Evolutionary conservation across 2,797 vertebrate genomes (phyloP), one percentile per base, ranked within the genome.

Genomic region (Phoxinus dragarum): DNA sequence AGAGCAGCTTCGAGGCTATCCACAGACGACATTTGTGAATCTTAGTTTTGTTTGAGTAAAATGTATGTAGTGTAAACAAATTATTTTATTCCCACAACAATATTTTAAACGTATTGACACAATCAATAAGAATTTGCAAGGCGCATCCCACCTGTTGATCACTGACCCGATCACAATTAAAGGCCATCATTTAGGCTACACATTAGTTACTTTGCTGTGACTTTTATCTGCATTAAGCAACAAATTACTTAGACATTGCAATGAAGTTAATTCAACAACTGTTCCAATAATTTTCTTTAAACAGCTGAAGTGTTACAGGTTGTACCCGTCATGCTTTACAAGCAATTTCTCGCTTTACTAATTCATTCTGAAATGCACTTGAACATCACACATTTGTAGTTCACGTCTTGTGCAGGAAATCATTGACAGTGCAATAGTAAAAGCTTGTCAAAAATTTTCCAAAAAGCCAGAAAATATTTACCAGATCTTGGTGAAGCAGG

Each of bases 81-180:
- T n/a, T 16, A 59, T 54, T 74, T 17, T 31, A 66, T 31, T 74
- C 31, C 11, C 19, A 16, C 52, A 74, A 74, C 11, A 42, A 67
- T 31, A 54, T 67, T 73, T 31, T 17, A 23, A 21, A 72, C 42
- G 42, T 44, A n/a, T 52, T 74, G 9, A 67, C 44, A 74, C 6
- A 19, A 75, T 67, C n/a, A 86, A 40, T 8, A 7, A 14, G 19
- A 16, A 9, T 27, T 54, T 64, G 36, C 67, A 82, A 66, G 19
- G 49, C 27, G 59, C 44, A 83, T 89, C 83, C 77, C 90, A 91
- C 91, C 89, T 89, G 90, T 86, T 81, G 86, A 86, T 49, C 67
- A 27, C 42, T 54, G 81, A 72, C 69, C 68, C 23, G 40, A 52
- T 49, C 12, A 5, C 38, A 34, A 19, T 77, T 14, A 31, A 8